These are phyloP conservation scores for Parelbella ahira DNA, from an alignment of 2,888 invertebrate genomes.

Conservation along the genomic window DNA sequence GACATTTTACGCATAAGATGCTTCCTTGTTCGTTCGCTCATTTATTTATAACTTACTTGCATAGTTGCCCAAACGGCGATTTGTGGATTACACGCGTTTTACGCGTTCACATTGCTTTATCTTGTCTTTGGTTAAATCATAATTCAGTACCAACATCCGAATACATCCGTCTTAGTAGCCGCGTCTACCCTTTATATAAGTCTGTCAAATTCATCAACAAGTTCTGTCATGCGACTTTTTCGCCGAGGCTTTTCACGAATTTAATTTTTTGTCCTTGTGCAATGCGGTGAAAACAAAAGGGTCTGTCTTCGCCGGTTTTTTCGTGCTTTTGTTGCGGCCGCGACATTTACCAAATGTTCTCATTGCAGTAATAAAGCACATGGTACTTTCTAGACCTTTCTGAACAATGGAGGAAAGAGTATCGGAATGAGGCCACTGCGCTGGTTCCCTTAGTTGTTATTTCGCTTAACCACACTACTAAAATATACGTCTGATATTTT, in stretches of 20 bases:
- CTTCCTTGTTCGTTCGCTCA: too few species aligned
- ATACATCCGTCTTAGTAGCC: too few species aligned
- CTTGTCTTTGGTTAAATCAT: too few species aligned
- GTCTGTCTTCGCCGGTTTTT: slow-evolving; percentile 5
- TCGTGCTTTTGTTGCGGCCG: slow-evolving; percentile 7
- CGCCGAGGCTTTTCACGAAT: background rate
- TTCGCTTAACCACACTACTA: background rate
- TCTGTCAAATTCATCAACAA: too few species aligned
- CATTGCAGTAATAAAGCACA: slow-evolving; percentile 7
- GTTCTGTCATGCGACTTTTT: slow-evolving; percentile 9
- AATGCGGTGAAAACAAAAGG: slow-evolving; percentile 11
- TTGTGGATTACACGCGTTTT: too few species aligned
- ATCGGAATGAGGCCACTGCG: slow-evolving; percentile 4
- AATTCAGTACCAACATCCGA: too few species aligned
- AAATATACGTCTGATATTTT: too few species aligned
- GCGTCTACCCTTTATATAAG: too few species aligned
- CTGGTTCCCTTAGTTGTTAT: background rate
- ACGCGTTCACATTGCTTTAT: too few species aligned
- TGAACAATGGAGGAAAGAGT: slow-evolving; percentile 14
- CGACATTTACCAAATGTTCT: slow-evolving; percentile 20
- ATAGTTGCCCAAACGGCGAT: too few species aligned
- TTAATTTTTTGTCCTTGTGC: slow-evolving; percentile 12
- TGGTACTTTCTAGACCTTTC: slow-evolving; percentile 12
- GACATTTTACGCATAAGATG: too few species aligned
- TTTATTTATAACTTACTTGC: too few species aligned